Evolutionary conservation across 1,140 invertebrate species (phyloP), one percentile per base, ranked within the genome.

Genomic region (Drosophila tsacasi): DNA sequence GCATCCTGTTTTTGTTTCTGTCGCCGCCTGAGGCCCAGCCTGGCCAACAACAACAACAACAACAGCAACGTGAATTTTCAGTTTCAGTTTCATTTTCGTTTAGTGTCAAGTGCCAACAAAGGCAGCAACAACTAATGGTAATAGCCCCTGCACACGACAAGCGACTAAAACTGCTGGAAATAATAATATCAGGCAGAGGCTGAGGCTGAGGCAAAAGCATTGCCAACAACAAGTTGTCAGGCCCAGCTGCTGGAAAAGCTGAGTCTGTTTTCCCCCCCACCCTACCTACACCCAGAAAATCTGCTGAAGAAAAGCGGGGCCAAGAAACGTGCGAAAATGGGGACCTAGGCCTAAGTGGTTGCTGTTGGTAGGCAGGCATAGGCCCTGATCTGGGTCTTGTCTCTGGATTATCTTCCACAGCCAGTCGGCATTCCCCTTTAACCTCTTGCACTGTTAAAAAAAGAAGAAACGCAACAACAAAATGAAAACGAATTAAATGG

Each of bases 51-150:
- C 76, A 82, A 79, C 68, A 54, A 60, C 69, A 37, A 23, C 32
- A 23, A 5, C 12, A 54, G 71, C 57, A 52, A 35, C 73, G 74
- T 78, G 80, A 87, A 83, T 78, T 87, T 77, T 52, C 50, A 52
- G 50, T 57, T 57, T 89, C 44, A 83, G 84, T 89, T 87, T 87
- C 84, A 89, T 89, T 83, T 87, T 83, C 84, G 84, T 84, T 87
- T 89, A 84, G 84, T 89, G 84, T 89, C 85, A 84, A 87, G 84
- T 89, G 84, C 46, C 76, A 79, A 66, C 77, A 78, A 82, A 55
- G 77, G 60, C 80, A 69, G 57, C 79, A 76, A 80, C 68, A 83
- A 80, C 79, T 77, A 87, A 86, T 81, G 76, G 83, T 83, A 83
- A 87, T 86, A 76, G 83, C 63, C 65, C 65, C 75, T 83, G 83